phyloP scores from a whole-genome alignment of 2,888 invertebrate genomes.

The Eupithecia tripunctaria region DNA sequence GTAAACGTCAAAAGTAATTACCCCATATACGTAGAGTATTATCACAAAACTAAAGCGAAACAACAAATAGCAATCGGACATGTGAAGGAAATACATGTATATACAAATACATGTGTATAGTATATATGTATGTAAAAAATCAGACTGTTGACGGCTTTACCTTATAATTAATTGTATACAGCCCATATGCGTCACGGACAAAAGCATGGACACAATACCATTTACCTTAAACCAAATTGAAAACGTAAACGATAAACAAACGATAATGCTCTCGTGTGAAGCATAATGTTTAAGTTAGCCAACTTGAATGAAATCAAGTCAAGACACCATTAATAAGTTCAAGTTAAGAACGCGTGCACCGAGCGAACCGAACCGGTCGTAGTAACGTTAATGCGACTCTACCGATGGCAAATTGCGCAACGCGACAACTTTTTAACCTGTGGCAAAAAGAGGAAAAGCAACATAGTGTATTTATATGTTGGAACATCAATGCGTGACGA shows the following conservation, averaged over 20 bases:
- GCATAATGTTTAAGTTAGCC: slow-evolving; percentile 12
- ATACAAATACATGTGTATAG: no score
- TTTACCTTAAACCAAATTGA: slow-evolving; percentile 8
- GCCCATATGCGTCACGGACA: background rate
- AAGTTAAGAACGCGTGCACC: slow-evolving; percentile 47
- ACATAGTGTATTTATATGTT: slow-evolving; percentile 30
- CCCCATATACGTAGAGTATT: background rate
- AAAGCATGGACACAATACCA: background rate
- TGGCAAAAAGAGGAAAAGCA: slow-evolving; percentile 29
- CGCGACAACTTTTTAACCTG: slow-evolving; percentile 17
- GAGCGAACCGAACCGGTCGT: slow-evolving; percentile 30
- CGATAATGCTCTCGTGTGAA: slow-evolving; percentile 4
- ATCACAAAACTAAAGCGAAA: background rate
- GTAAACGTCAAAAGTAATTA: background rate
- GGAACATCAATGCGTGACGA: slow-evolving; percentile 40
- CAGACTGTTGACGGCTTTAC: background rate
- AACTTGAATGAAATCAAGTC: slow-evolving; percentile 38
- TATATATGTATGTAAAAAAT: no score
- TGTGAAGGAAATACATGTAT: background rate
- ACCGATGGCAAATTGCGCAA: slow-evolving; percentile 40
- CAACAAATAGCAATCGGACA: background rate
- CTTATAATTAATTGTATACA: background rate
- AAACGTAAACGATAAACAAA: slow-evolving; percentile 10
- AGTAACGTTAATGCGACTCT: slow-evolving; percentile 27
- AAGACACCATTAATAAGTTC: slow-evolving; percentile 43